Evolutionary conservation across 1,140 invertebrate genomes (phyloP).

Genomic region (Acyrthosiphon pisum): DNA sequence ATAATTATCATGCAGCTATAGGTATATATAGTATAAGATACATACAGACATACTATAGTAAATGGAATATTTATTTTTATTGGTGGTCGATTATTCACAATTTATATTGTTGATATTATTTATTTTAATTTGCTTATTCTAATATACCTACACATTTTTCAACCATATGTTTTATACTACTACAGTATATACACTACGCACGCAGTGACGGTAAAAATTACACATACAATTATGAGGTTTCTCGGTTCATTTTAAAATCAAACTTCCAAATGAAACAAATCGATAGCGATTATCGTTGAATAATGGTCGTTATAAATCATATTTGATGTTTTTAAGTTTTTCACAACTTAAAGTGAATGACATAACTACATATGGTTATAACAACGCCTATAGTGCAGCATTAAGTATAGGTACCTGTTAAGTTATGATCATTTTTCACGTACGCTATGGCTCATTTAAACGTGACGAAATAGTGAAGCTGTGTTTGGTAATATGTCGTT

Average conservation of each 20-base stretch:
- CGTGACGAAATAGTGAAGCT: background rate
- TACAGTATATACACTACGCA: background rate
- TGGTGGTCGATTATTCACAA: background rate
- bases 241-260: background rate
- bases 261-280: constrained; percentile 35
- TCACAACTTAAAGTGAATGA: background rate
- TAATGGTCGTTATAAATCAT: constrained; percentile 34
- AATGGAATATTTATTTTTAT: constrained; percentile 5
- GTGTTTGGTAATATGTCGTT: background rate
- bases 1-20: background rate
- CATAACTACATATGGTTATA: constrained; percentile 11
- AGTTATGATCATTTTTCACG: constrained; percentile 31
- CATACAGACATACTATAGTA: too few relatives aligned
- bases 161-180: background rate
- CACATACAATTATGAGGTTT: background rate
- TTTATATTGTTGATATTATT: background rate
- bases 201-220: background rate
- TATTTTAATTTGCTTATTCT: background rate
- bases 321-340: background rate
- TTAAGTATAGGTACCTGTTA: background rate
- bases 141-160: background rate
- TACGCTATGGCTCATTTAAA: background rate
- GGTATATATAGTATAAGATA: background rate
- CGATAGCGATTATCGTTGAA: constrained; percentile 39
- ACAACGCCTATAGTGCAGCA: background rate